Evolutionary conservation across 2,888 invertebrate genomes (phyloP), one percentile per base, ranked within the genome.

Genomic region (Lymantria monacha): DNA sequence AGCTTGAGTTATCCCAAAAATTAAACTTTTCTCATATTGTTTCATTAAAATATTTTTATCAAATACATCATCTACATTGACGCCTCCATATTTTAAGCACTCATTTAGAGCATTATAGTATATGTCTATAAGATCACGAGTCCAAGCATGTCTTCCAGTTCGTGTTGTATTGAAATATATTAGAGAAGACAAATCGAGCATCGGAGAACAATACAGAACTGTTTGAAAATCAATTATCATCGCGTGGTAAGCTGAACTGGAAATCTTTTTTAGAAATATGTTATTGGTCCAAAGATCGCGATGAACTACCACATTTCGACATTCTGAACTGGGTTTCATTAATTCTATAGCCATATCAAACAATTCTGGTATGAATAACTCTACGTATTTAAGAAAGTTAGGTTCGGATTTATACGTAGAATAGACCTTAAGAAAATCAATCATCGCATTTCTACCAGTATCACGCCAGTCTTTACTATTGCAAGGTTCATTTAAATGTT

Each of bases 141-240:
- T 81, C 67, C 93, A 76, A n/a, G 65, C 54, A 36, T 85, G 70
- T 53, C 94, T 79, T 45, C 91, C 85, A 30, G 74, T 60, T 43
- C 77, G 79, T 0, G 83, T 80, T 0, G 93, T 88, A 63, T 93
- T 93, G n/a, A 94, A 83, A 69, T 92, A 92, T 36, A 94, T 69
- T 10, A 92, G 62, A 1, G 92, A 87, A 11, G 92, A 83, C 10
- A 94, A 69, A 65, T 96, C 95, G 46, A 94, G 83, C 64, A 93
- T 92, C 0, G 95, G 94, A 0, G 95, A 93, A 5, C 91, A 87
- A 67, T 95, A 96, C 10, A 95, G 77, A 0, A 93, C 88, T 44
- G 95, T 85, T 75, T 96, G 96, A 68, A 92, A 96, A 74, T 96
- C 95, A 7, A 96, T 92, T 33, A 95, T 72, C 30, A 93, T 69